Base-by-base conservation (phyloP, 1,140 invertebrate genomes). In the Papilio glaucus region DNA sequence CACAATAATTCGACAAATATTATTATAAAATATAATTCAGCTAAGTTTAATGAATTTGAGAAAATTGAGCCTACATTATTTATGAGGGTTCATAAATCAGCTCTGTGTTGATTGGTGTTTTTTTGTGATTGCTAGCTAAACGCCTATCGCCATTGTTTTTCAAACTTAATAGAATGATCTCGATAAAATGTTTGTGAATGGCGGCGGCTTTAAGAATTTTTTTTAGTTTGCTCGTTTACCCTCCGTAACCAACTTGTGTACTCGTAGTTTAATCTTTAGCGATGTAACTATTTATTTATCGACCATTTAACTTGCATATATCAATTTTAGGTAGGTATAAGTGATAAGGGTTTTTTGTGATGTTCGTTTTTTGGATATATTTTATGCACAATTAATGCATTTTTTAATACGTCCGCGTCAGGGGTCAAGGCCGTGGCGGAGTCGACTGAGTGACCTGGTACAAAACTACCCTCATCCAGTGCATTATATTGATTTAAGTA, bases 381-480 rank as follows among this genome's bases (percentile, higher is more conserved):
- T 80, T 84, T 84, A 86, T 89, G 90, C 88, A 89, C 88, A 92
- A 90, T 78, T 84, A 69, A 85, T 84, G 89, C 88, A 90, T 91
- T 90, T 91, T 88, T 91, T 74, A 72, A 84, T 77, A 81, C 77
- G 85, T 85, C 86, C 84, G 75, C 73, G 71, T 69, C 61, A n/a
- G n/a, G n/a, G n/a, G n/a, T n/a, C n/a, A n/a, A 65, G 76, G 79
- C 78, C 45, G 15, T 75, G 74, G 65, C 71, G 71, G 73, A 72
- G 72, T 77, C 77, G 87, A 90, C 85, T 91, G 88, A 89, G 69
- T 79, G 83, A 85, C 77, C 87, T 87, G 88, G 86, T 90, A 89
- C 87, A 89, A 88, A 89, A 84, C 80, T 88, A 87, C 80, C 86
- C 82, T 87, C 83, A 85, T 80, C 77, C 85, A 89, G 86, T 88